Evolutionary conservation across 2,888 invertebrate species (phyloP).

Genomic region (Galerucella nymphaeae): DNA sequence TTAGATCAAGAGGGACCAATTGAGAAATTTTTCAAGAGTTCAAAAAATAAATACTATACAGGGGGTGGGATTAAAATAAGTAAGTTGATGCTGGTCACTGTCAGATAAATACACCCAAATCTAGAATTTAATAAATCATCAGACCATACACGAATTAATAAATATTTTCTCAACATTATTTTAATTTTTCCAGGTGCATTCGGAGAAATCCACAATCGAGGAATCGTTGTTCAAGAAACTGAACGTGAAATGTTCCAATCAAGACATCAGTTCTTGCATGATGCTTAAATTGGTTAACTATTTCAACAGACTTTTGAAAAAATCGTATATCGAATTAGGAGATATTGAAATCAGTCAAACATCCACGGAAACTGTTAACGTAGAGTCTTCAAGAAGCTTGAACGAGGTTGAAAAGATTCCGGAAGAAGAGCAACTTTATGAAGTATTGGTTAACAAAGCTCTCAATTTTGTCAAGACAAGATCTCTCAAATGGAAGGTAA

Average conservation of each 20-base stretch:
- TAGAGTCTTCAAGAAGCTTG: constrained; percentile 58
- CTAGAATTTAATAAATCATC: too few relatives aligned
- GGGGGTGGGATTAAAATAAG: too few relatives aligned
- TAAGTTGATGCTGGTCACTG: too few relatives aligned
- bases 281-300: constrained; percentile 85
- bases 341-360: constrained; percentile 81
- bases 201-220: constrained; percentile 67
- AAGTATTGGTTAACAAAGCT: constrained; percentile 79
- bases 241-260: constrained; percentile 80
- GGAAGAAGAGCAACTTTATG: constrained; percentile 69
- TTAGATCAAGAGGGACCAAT: too few relatives aligned
- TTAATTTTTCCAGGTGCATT: constrained; percentile 62
- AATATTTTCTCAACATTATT: too few relatives aligned
- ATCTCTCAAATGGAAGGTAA: constrained; percentile 78
- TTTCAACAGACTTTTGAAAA: constrained; percentile 83
- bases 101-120: too few relatives aligned
- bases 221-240: constrained; percentile 80
- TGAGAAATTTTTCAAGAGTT: too few relatives aligned
- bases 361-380: constrained; percentile 66
- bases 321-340: constrained; percentile 81
- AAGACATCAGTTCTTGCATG: constrained; percentile 84
- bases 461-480: constrained; percentile 82
- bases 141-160: too few relatives aligned
- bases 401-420: constrained; percentile 63
- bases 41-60: too few relatives aligned